Percentiles rank a stretch among this genome's conserved stretches.
These are phyloP conservation scores for Macropodus opercularis DNA, from an alignment of 2,797 vertebrate genomes.

Conservation along the genomic window DNA sequence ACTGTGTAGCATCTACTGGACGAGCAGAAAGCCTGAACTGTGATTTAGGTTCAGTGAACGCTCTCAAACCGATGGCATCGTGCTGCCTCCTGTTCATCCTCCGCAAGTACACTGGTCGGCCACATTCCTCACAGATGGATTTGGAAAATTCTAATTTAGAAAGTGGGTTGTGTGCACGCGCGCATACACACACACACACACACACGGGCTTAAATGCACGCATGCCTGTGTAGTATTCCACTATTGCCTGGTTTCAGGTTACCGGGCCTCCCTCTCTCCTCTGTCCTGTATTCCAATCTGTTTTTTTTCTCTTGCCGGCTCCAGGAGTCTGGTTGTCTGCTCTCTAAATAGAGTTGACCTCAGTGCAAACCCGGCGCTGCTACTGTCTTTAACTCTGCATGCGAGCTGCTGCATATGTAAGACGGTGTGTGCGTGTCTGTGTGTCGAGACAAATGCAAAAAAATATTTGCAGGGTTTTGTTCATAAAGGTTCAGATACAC, in stretches of 20 bases:
- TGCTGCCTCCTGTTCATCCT: conserved; percentile 33
- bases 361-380: conserved; percentile 68
- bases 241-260: conserved; percentile 70
- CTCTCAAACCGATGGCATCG: conserved; percentile 18
- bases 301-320: conserved; percentile 64
- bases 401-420: conserved; percentile 28
- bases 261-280: conserved; percentile 59
- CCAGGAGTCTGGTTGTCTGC: conserved; percentile 82
- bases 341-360: conserved; percentile 84
- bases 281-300: conserved; percentile 56
- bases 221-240: conserved; percentile 65
- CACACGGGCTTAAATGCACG: conserved; percentile 36
- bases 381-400: conserved; percentile 60
- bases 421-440: not conserved
- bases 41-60: conserved; percentile 21
- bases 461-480: not conserved
- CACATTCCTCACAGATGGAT: conserved; percentile 67
- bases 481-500: not conserved
- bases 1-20: not conserved
- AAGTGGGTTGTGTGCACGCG: conserved; percentile 40
- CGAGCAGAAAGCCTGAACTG: not conserved
- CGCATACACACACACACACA: conserved; percentile 13
- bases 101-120: conserved; percentile 48
- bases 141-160: conserved; percentile 74
- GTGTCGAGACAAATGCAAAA: not conserved